These are phyloP conservation scores for Mystacornis crossleyi DNA, from an alignment of 2,113 vertebrate species.

Conservation along the genomic window DNA sequence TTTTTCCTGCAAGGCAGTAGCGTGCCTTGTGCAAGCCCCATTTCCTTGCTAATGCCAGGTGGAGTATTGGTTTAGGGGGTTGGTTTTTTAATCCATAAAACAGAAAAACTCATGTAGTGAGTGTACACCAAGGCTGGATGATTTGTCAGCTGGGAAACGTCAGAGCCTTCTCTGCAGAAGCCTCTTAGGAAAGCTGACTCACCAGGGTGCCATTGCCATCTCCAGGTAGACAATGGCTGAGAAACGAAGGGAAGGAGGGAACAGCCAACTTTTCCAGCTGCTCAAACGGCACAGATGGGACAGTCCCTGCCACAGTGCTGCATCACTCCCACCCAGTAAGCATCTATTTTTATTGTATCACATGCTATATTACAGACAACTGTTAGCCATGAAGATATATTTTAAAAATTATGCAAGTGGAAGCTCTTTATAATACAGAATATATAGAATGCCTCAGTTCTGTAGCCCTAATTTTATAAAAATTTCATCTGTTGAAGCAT, in stretches of 20 bases:
- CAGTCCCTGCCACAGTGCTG: background rate
- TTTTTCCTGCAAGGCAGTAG: background rate
- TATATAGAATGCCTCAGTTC: slow-evolving; percentile 15
- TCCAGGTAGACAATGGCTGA: background rate
- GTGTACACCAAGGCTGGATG: background rate
- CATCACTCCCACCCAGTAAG: background rate
- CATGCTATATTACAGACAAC: slow-evolving; percentile 12
- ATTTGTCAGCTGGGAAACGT: background rate
- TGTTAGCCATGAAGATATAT: slow-evolving; percentile 46
- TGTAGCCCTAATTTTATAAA: slow-evolving; percentile 60
- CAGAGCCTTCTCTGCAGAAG: background rate
- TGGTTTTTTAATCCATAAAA: background rate
- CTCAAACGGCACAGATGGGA: background rate
- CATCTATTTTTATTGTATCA: slow-evolving; percentile 49
- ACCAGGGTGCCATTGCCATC: background rate
- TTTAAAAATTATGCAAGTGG: background rate
- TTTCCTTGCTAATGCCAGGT: background rate
- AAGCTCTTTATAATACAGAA: slow-evolving; percentile 32
- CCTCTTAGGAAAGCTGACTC: background rate
- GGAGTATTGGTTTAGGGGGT: background rate
- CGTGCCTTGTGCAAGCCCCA: background rate
- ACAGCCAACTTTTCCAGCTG: background rate
- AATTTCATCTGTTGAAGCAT: background rate
- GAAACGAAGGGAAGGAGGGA: background rate
- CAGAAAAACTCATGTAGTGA: background rate